These are phyloP conservation scores for Polyommatus icarus DNA, from an alignment of 2,888 invertebrate genomes.

Conservation along the genomic window DNA sequence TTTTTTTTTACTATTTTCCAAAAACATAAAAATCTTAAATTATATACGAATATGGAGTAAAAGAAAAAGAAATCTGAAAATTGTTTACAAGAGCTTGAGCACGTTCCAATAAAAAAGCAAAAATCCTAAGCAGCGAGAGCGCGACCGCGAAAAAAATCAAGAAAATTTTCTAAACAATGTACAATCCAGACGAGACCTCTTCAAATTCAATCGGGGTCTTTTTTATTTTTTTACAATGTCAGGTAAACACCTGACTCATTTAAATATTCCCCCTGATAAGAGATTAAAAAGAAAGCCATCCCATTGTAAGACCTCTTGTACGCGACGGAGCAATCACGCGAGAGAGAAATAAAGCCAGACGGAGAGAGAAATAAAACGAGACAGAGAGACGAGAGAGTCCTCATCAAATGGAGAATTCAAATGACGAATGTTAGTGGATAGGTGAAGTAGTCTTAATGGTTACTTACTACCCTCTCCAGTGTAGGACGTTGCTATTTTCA, in stretches of 20 bases:
- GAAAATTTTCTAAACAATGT: constrained; percentile 30
- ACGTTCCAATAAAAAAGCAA: constrained; percentile 20
- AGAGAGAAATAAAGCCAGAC: constrained; percentile 49
- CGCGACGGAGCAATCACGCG: constrained; percentile 58
- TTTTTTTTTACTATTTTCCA: background rate
- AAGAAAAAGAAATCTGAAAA: background rate
- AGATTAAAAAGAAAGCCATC: constrained; percentile 69
- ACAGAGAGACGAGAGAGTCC: constrained; percentile 48
- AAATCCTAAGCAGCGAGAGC: constrained; percentile 1
- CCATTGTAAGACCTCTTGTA: constrained; percentile 56
- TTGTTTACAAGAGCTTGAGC: constrained; percentile 11
- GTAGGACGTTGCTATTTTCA: background rate
- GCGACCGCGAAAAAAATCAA: constrained; percentile 17
- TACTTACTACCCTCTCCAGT: constrained; percentile 4
- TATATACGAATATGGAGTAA: background rate
- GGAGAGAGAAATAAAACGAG: constrained; percentile 50
- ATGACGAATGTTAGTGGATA: constrained; percentile 29
- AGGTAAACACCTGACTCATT: constrained; percentile 55
- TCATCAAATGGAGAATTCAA: constrained; percentile 29
- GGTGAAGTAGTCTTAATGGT: constrained; percentile 21
- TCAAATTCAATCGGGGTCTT: constrained; percentile 10
- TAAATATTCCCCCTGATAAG: constrained; percentile 60
- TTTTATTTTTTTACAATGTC: constrained; percentile 31
- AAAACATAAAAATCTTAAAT: background rate
- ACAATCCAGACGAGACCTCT: constrained; percentile 30